phyloP scores from a whole-genome alignment of 2,797 vertebrate species.

The Coracias cyanogaster region DNA sequence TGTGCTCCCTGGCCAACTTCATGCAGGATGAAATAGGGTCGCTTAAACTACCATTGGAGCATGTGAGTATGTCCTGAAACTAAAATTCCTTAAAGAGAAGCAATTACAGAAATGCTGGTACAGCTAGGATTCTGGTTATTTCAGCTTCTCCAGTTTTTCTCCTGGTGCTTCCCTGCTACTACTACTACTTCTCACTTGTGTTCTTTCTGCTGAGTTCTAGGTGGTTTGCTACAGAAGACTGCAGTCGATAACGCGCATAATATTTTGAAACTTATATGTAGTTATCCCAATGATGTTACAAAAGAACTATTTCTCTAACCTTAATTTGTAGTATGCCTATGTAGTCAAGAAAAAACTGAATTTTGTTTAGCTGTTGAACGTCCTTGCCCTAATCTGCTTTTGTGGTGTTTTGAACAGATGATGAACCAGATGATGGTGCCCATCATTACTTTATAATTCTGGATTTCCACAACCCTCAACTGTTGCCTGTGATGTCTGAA shows the following conservation, averaged over 20 bases:
- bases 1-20: not conserved
- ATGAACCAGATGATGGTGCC: slow-evolving; percentile 93
- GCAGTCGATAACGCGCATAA: not conserved
- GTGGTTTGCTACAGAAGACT: not conserved
- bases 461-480: slow-evolving; percentile 86
- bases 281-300: not conserved
- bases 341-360: not conserved
- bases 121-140: not conserved
- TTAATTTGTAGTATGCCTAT: not conserved
- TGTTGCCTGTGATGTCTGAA: slow-evolving; percentile 82
- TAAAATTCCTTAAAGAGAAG: not conserved
- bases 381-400: not conserved
- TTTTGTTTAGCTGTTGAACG: not conserved
- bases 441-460: slow-evolving; percentile 90
- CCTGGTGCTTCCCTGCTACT: not conserved
- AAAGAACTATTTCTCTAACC: not conserved
- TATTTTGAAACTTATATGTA: not conserved
- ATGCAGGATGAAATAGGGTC: not conserved
- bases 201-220: not conserved
- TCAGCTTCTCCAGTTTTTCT: not conserved
- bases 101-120: not conserved
- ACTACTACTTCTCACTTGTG: not conserved
- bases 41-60: not conserved
- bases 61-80: not conserved
- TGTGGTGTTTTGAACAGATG: slow-evolving; percentile 82